These are phyloP conservation scores for Sialis lutaria DNA, from an alignment of 2,888 invertebrate species.

Conservation along the genomic window DNA sequence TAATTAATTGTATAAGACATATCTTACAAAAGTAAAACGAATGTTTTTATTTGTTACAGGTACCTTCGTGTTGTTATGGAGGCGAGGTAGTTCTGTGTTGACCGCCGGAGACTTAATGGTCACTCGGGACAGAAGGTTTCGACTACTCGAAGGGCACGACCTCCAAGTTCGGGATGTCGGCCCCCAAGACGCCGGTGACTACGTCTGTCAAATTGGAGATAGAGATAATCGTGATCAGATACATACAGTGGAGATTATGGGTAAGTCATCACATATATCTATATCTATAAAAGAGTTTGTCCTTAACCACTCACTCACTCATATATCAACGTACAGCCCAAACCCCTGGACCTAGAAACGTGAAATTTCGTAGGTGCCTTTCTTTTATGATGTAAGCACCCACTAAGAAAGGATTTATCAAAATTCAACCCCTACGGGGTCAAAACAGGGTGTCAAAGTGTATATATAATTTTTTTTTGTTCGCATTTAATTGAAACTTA, in stretches of 20 bases:
- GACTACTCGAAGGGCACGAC: slow-evolving; percentile 50
- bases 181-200: slow-evolving; percentile 28
- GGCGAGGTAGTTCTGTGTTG: slow-evolving; percentile 48
- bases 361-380: no score
- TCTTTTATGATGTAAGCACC: no score
- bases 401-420: no score
- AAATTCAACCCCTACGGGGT: no score
- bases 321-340: no score
- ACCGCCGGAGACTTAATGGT: slow-evolving; percentile 56
- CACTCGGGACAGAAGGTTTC: slow-evolving; percentile 44
- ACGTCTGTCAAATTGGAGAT: slow-evolving; percentile 59
- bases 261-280: no score
- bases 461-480: no score
- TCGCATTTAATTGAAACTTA: no score
- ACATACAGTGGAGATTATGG: slow-evolving; percentile 48
- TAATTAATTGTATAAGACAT: background rate
- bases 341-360: no score
- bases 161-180: slow-evolving; percentile 51
- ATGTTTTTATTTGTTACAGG: slow-evolving; percentile 25
- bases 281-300: no score
- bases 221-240: slow-evolving; percentile 49
- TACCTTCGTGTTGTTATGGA: slow-evolving; percentile 47
- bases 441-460: no score
- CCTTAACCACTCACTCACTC: no score
- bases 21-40: background rate